Percentiles rank a stretch among this genome's conserved stretches.
These are phyloP conservation scores for Cryptophagus acutangulus DNA, from an alignment of 2,888 invertebrate species.

Conservation along the genomic window DNA sequence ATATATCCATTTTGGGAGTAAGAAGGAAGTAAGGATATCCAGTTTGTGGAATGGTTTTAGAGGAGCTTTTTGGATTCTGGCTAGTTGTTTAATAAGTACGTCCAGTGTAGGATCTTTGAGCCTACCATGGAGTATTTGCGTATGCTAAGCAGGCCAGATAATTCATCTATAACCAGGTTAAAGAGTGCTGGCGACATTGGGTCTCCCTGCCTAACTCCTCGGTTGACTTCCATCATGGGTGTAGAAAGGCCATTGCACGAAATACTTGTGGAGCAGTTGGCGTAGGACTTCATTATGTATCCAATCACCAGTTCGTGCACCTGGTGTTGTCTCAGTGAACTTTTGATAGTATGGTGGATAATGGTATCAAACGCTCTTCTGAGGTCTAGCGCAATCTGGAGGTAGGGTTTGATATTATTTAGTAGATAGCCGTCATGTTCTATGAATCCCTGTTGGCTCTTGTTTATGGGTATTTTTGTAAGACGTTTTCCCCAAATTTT, in stretches of 20 bases:
- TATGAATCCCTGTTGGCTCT: not conserved
- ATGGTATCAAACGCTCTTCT: conserved; percentile 2
- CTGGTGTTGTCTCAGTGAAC: not conserved
- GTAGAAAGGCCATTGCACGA: not conserved
- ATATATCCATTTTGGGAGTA: not conserved
- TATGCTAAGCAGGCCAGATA: not conserved
- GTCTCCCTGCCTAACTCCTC: conserved; percentile 7
- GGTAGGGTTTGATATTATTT: not conserved
- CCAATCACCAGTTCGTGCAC: not conserved
- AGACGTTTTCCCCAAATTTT: not conserved
- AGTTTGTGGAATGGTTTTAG: conserved; percentile 6
- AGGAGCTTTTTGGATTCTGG: not conserved
- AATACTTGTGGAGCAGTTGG: not conserved
- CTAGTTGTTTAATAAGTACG: not conserved
- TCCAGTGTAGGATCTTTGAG: not conserved
- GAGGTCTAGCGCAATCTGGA: not conserved
- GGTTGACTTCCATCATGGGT: not conserved
- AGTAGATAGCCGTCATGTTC: not conserved
- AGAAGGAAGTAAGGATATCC: not conserved
- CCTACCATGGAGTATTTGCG: not conserved
- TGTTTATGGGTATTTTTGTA: not conserved
- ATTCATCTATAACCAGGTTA: not conserved
- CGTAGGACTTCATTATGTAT: not conserved
- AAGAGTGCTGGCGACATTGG: conserved; percentile 7
- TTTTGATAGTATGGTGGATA: not conserved